A percentile compares a stretch with the other conserved stretches of the same genome.
Conservation (phyloP, 2,888 invertebrate genomes). For the Tricholauxania praeusta region DNA sequence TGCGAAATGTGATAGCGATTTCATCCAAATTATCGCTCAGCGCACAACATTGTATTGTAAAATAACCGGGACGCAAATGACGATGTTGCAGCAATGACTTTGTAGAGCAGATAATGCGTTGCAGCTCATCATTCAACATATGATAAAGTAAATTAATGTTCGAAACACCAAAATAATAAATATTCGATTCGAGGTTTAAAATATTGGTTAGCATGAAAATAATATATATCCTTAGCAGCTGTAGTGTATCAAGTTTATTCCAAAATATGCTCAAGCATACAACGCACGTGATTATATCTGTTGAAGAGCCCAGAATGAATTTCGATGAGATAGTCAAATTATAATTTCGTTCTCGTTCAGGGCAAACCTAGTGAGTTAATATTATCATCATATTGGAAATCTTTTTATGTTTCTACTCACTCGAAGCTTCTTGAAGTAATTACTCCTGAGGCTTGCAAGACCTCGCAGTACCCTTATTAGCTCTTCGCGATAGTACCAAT, state of each 20-base stretch:
- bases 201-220: background rate
- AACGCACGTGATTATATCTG: too few species aligned
- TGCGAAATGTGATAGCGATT: background rate
- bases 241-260: background rate
- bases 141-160: background rate
- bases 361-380: too few species aligned
- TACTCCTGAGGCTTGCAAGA: constrained; percentile 3
- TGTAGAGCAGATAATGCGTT: background rate
- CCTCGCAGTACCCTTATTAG: background rate
- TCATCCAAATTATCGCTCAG: background rate
- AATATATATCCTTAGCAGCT: background rate
- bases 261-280: background rate
- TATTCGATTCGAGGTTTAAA: background rate
- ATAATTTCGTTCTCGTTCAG: too few species aligned
- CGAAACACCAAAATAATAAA: background rate
- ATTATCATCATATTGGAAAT: too few species aligned
- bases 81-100: background rate
- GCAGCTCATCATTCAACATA: background rate
- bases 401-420: background rate
- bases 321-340: too few species aligned
- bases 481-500: constrained; percentile 19
- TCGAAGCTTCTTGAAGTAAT: background rate
- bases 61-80: background rate
- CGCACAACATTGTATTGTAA: background rate
- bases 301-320: too few species aligned